Conservation (phyloP, 2,113 vertebrate genomes). For the Ammodytes dubius region DNA sequence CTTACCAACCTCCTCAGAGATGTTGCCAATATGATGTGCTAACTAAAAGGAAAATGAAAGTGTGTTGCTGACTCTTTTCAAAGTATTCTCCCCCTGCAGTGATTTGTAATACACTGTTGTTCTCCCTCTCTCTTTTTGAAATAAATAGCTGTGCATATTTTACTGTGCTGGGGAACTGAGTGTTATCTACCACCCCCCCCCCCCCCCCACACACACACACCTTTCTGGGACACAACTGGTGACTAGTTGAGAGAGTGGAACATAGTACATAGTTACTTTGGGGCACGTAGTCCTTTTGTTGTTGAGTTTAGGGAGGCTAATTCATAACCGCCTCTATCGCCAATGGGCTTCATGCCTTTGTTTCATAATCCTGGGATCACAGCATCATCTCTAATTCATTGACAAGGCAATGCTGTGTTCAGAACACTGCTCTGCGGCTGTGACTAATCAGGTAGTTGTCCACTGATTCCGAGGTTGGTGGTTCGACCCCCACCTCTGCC, state of each 20-base stretch:
- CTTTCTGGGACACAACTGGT: conserved; percentile 74
- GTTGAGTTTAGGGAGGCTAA: conserved; percentile 44
- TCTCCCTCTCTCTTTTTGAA: conserved; percentile 48
- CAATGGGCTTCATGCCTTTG: neutral
- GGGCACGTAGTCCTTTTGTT: conserved; percentile 24
- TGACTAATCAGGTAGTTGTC: too few species aligned
- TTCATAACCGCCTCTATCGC: conserved; percentile 37
- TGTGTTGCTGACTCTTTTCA: conserved; percentile 48
- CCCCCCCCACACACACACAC: too few species aligned
- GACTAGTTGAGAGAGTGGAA: conserved; percentile 53
- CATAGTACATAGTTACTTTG: conserved; percentile 49
- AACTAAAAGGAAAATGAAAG: conserved; percentile 60
- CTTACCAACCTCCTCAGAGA: conserved; percentile 35
- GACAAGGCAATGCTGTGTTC: conserved; percentile 30
- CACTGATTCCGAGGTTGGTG: too few species aligned
- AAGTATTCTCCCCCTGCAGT: conserved; percentile 50
- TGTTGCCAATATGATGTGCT: conserved; percentile 50
- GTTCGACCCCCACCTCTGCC: too few species aligned
- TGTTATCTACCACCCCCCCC: conserved; percentile 36
- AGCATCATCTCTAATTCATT: conserved; percentile 36
- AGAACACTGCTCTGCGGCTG: conserved; percentile 41
- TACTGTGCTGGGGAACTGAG: conserved; percentile 41
- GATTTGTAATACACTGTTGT: conserved; percentile 56
- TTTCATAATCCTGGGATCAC: conserved; percentile 36
- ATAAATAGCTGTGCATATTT: conserved; percentile 76